Base-by-base conservation (phyloP, 2,888 invertebrate genomes). In the Hyppa rectilinea region DNA sequence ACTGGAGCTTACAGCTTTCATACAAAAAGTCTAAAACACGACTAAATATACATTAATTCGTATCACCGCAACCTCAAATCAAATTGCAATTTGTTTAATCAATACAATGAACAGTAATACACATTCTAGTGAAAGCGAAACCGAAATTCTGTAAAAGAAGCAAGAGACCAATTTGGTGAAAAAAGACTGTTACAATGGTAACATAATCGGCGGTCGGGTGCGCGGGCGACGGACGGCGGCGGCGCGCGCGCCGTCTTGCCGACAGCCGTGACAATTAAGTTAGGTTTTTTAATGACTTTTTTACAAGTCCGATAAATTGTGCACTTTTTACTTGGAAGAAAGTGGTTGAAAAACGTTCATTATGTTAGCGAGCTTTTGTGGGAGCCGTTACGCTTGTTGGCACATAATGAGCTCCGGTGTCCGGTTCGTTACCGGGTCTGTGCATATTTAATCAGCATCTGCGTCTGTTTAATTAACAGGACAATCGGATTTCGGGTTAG, bases 211-310 rank as follows among this genome's bases (percentile, higher is more conserved):
- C 84, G 72, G 86, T 71, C 81, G 74, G 81, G 63, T 62, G 65
- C 59, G 80, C 64, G 62, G 67, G 69, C 69, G 75, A 61, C 75
- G 78, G 62, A 59, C 55, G 67, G 64, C 74, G 71, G 75, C n/a
- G n/a, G n/a, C n/a, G n/a, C 73, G 76, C 66, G 81, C 75, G 76
- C 63, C 85, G 82, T 80, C 85, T 78, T 66, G 78, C 81, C 78
- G 91, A 91, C 90, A 91, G 76, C 87, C 94, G 92, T 92, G 89
- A 92, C 93, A 95, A 94, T 95, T 91, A 90, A 94, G 91, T 94
- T 95, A 93, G 73, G 90, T 94, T 94, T 94, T 94, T 91, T 87
- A 83, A 78, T 83, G 65, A 83, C 81, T 89, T 85, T 89, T 88
- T 88, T 72, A 70, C 73, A 45, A 61, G 31, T 63, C 71, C 75